These are phyloP conservation scores for Cataglyphis cursor DNA, from an alignment of 2,888 invertebrate species.

Conservation along the genomic window DNA sequence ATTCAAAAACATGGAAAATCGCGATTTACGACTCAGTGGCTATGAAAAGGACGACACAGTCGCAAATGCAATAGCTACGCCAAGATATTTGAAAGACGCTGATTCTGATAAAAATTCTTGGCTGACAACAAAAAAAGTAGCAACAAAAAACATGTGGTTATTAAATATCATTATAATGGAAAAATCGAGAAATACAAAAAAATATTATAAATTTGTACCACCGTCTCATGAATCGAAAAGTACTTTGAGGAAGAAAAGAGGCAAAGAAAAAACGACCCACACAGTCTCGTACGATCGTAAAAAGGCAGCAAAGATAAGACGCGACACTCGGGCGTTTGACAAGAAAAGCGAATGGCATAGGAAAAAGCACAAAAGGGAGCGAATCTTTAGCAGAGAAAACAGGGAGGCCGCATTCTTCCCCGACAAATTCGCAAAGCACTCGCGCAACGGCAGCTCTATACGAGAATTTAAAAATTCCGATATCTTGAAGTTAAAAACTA, in stretches of 20 bases:
- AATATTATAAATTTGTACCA: not conserved
- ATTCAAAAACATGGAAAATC: slow-evolving; percentile 45
- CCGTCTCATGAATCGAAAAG: not conserved
- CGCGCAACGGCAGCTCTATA: not conserved
- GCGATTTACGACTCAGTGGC: slow-evolving; percentile 26
- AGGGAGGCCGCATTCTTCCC: not conserved
- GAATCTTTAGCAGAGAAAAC: slow-evolving; percentile 14
- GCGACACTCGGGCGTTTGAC: not conserved
- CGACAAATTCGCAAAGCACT: slow-evolving; percentile 10
- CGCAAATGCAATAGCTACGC: slow-evolving; percentile 9
- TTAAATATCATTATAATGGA: not conserved
- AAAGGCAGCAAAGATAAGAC: slow-evolving; percentile 11
- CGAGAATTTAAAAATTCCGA: slow-evolving; percentile 12
- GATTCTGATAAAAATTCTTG: slow-evolving; percentile 7
- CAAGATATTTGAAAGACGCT: slow-evolving; percentile 1
- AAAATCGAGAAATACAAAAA: not conserved
- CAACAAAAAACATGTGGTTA: not conserved
- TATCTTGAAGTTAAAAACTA: not conserved
- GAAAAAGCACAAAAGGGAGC: slow-evolving; percentile 7
- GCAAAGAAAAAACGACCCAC: not conserved
- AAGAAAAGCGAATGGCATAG: not conserved
- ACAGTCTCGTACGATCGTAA: not conserved
- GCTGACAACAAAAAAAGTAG: not conserved
- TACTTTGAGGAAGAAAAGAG: not conserved
- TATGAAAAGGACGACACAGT: slow-evolving; percentile 17